Base-by-base conservation (phyloP, 2,888 invertebrate species). In the Mechanitis messenoides region DNA sequence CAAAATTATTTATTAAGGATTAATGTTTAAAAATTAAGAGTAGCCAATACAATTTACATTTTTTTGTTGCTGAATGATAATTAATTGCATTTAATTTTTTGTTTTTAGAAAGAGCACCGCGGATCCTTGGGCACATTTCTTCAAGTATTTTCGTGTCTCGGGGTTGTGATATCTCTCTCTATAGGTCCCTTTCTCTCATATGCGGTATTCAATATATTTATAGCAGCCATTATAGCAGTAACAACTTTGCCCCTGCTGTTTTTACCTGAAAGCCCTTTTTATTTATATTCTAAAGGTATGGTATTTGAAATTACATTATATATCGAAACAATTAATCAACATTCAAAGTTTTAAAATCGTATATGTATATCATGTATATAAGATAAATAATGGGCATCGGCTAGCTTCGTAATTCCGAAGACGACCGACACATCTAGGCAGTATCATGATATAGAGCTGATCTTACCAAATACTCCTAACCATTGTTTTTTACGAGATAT, bases 181-280 rank as follows among this genome's bases (percentile, higher is more conserved):
- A 71, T 84, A n/a, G 87, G 87, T 0, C 87, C 87, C 0, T 86
- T 83, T 66, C 64, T 78, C 3, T 76, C 82, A 0, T 87, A 84
- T 62, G 45, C 69, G 1, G 64, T 72, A 0, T 67, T 83, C 28
- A 87, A 82, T 63, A 67, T 72, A 0, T 68, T 81, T 7, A 74
- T 74, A 46, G 74, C 76, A 0, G 35, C 57, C 1, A 59, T 79
- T 1, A 70, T 74, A 0, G 46, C 77, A 3, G 31, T 71, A 0
- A 71, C 76, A 3, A 74, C 76, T 0, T 50, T 81, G n/a, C 85
- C 85, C 3, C 58, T 83, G n/a, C 33, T 81, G 0, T 72, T 83
- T 28, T 42, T 86, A 9, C 84, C 84, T 0, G 84, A 86, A 9
- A 85, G 83, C 56, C 86, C 86, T 0, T 83, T 78, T 62, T 83